Evolutionary conservation across 2,113 vertebrate species (phyloP).

Genomic region (Cavia aperea): DNA sequence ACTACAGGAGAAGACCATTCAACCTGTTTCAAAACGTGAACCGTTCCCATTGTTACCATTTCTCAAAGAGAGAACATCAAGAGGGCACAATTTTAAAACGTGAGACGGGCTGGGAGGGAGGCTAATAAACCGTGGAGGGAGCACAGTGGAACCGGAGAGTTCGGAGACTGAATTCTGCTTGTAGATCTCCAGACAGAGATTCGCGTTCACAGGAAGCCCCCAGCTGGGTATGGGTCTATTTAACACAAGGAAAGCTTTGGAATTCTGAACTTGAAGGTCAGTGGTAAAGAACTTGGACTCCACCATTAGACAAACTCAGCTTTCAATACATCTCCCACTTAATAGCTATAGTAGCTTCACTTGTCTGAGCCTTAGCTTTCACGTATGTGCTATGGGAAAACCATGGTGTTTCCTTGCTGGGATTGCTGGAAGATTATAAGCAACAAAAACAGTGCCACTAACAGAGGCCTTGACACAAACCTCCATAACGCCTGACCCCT

Average conservation of each 20-base stretch:
- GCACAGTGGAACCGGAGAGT: not conserved
- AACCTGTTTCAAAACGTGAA: conserved; percentile 16
- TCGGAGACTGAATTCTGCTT: not conserved
- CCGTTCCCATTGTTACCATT: not conserved
- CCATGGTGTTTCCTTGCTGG: not conserved
- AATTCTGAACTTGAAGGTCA: not conserved
- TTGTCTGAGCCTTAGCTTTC: not conserved
- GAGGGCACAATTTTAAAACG: not conserved
- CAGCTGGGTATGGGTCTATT: not conserved
- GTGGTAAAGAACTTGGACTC: not conserved
- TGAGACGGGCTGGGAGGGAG: not conserved
- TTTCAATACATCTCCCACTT: not conserved
- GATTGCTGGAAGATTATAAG: not conserved
- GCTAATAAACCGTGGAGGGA: not conserved
- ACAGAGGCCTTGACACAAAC: not conserved
- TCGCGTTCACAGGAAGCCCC: not conserved
- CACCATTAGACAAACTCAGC: not conserved
- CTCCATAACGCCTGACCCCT: not conserved
- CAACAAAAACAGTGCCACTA: not conserved
- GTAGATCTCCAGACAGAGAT: too few species aligned
- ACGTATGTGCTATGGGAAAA: not conserved
- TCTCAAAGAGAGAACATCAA: not conserved
- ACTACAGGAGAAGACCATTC: not conserved
- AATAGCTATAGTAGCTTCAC: not conserved
- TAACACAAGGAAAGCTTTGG: not conserved